Evolutionary conservation across 2,888 invertebrate genomes (phyloP).

Genomic region (Callyntrura sp.): DNA sequence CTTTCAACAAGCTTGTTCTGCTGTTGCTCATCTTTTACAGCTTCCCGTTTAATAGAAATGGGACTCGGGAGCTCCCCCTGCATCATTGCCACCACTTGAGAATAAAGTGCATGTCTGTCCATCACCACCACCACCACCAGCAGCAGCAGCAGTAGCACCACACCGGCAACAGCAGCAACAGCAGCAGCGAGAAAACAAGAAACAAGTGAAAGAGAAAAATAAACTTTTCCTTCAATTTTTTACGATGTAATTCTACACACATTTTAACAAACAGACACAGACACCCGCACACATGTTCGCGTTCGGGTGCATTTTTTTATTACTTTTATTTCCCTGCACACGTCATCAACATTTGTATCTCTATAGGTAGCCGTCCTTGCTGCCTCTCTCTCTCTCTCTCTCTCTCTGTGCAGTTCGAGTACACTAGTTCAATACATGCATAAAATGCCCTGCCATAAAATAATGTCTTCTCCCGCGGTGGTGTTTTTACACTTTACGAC

Average conservation of each 20-base stretch:
- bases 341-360: constrained; percentile 29
- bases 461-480: background rate
- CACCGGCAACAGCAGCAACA: background rate
- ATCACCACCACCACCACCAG: too few species aligned
- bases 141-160: background rate
- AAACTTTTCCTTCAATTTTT: constrained; percentile 19
- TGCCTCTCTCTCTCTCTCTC: too few species aligned
- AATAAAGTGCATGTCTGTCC: background rate
- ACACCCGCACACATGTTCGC: background rate
- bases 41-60: too few species aligned
- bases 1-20: too few species aligned
- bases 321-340: constrained; percentile 18
- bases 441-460: too few species aligned
- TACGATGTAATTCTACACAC: constrained; percentile 22
- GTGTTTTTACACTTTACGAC: constrained; percentile 57
- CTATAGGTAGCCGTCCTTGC: too few species aligned
- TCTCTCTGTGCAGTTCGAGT: too few species aligned
- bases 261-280: too few species aligned
- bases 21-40: too few species aligned
- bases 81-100: background rate
- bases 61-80: too few species aligned
- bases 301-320: constrained; percentile 1
- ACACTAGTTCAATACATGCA: background rate
- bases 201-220: constrained; percentile 1
- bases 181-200: background rate